These are phyloP conservation scores for Morpho helenor DNA, from an alignment of 2,888 invertebrate species.

Conservation along the genomic window DNA sequence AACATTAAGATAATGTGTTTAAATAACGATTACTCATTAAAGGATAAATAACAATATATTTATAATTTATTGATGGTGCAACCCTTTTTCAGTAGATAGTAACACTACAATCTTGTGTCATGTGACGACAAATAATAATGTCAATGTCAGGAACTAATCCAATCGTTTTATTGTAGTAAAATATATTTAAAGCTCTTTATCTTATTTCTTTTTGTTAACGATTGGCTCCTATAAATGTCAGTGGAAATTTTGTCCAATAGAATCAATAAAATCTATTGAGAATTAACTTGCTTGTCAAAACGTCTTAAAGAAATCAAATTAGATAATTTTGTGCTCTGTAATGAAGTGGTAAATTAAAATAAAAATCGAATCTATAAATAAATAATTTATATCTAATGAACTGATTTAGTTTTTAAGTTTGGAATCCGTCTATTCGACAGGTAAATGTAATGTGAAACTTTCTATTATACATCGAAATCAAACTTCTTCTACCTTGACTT, in stretches of 20 bases:
- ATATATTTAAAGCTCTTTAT: background rate
- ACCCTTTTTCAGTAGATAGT: background rate
- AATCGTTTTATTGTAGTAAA: constrained; percentile 11
- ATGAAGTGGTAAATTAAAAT: constrained; percentile 14
- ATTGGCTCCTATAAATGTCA: constrained; percentile 11
- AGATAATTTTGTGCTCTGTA: constrained; percentile 17
- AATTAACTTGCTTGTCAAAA: background rate
- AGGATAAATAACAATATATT: no score
- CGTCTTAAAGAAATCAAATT: background rate
- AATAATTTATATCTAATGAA: constrained; percentile 20
- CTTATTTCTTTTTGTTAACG: background rate
- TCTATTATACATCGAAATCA: no score
- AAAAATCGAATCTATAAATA: constrained; percentile 12
- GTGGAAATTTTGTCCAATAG: constrained; percentile 17
- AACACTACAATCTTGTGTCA: constrained; percentile 19
- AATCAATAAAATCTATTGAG: background rate
- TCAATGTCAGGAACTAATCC: constrained; percentile 22
- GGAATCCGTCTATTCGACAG: constrained; percentile 5
- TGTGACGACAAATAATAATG: constrained; percentile 25
- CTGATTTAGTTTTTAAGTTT: constrained; percentile 11
- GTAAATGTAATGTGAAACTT: constrained; percentile 9
- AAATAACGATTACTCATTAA: no score
- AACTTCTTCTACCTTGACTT: no score
- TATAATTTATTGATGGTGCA: no score
- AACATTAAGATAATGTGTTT: no score